Evolutionary conservation across 2,888 invertebrate genomes (phyloP).

Genomic region (Nephrotoma flavescens): DNA sequence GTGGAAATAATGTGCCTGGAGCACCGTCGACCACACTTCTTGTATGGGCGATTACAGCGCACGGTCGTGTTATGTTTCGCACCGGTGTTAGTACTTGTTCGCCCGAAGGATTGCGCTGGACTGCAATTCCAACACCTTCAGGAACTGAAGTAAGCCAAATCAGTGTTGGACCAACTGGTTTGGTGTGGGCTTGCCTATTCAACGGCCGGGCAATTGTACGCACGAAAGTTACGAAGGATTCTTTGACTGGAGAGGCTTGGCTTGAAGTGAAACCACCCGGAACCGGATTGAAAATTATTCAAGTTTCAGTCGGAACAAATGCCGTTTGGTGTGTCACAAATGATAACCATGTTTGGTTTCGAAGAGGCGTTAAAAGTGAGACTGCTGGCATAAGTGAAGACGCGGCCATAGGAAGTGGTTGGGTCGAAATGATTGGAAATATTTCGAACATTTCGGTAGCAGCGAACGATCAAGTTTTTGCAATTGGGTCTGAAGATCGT

Average conservation of each 20-base stretch:
- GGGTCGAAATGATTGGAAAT: conserved; percentile 81
- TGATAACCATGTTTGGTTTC: conserved; percentile 76
- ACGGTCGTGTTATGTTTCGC: conserved; percentile 78
- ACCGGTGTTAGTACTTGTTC: conserved; percentile 63
- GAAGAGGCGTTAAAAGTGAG: conserved; percentile 57
- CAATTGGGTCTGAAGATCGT: conserved; percentile 68
- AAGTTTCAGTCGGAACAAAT: conserved; percentile 69
- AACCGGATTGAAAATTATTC: conserved; percentile 51
- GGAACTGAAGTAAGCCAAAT: conserved; percentile 75
- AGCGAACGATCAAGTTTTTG: conserved; percentile 79
- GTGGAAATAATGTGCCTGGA: conserved; percentile 69
- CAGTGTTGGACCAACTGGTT: conserved; percentile 70
- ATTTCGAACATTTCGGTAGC: conserved; percentile 75
- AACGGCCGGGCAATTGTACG: conserved; percentile 72
- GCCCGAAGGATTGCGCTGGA: conserved; percentile 83
- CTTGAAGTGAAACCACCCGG: conserved; percentile 64
- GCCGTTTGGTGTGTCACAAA: conserved; percentile 64
- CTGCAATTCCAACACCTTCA: conserved; percentile 55
- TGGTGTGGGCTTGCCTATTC: conserved; percentile 77
- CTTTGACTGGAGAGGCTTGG: conserved; percentile 52
- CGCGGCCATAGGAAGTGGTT: conserved; percentile 64
- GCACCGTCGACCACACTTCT: conserved; percentile 58
- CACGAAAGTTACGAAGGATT: conserved; percentile 65
- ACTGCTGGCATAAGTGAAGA: conserved; percentile 56
- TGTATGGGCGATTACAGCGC: conserved; percentile 89